Evolutionary conservation across 1,140 invertebrate genomes (phyloP).

Genomic region (Drosophila busckii): DNA sequence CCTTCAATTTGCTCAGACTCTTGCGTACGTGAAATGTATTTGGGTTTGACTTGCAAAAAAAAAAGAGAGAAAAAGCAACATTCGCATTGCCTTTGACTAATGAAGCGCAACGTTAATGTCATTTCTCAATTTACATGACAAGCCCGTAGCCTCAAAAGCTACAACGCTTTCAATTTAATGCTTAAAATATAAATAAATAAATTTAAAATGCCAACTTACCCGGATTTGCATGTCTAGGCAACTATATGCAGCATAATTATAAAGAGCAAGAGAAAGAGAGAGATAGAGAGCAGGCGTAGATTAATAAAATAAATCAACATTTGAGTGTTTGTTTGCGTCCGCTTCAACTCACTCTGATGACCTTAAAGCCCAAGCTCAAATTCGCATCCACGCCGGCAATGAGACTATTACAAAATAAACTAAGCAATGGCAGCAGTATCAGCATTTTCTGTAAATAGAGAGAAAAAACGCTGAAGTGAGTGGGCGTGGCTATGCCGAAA

Average conservation of each 20-base stretch:
- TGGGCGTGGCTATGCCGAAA: slow-evolving; percentile 31
- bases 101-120: slow-evolving; percentile 63
- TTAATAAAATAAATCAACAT: slow-evolving; percentile 55
- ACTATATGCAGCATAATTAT: slow-evolving; percentile 47
- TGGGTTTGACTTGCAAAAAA: slow-evolving; percentile 25
- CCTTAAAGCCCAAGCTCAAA: slow-evolving; percentile 72
- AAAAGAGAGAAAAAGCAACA: slow-evolving; percentile 20
- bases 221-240: slow-evolving; percentile 69
- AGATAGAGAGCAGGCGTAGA: slow-evolving; percentile 30
- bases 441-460: slow-evolving; percentile 66
- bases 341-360: slow-evolving; percentile 67
- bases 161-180: slow-evolving; percentile 17
- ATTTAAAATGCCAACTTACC: no score
- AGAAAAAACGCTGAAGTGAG: slow-evolving; percentile 3
- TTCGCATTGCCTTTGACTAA: slow-evolving; percentile 57
- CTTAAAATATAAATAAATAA: slow-evolving; percentile 13
- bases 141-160: background rate
- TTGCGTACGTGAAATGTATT: slow-evolving; percentile 31
- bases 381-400: slow-evolving; percentile 62
- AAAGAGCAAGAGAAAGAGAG: background rate
- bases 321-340: slow-evolving; percentile 20
- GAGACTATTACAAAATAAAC: slow-evolving; percentile 70
- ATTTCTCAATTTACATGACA: slow-evolving; percentile 45
- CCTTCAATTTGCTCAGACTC: slow-evolving; percentile 20
- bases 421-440: slow-evolving; percentile 71